Base-by-base conservation (phyloP, 1,140 invertebrate species). In the Frieseomelitta varia region DNA sequence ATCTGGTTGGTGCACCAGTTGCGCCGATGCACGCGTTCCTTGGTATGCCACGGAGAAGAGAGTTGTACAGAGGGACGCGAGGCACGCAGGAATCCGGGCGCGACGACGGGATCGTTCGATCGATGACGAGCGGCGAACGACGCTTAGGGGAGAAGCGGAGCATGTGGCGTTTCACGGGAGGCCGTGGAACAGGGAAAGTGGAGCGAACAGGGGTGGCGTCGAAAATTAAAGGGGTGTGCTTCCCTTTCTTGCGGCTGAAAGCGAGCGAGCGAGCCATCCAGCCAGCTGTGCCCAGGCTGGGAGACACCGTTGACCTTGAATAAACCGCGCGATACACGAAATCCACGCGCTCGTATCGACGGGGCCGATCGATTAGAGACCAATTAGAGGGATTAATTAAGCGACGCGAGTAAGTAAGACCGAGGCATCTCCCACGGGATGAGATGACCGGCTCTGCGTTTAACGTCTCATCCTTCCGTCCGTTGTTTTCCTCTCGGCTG, bases 1-100 rank as follows among this genome's bases (percentile, higher is more conserved):
- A 90, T 91, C 86, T 8, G 39, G 87, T n/a, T 30, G 61, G 56
- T 69, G 71, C 85, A 78, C 67, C 74, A 65, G 78, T 83, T 87
- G 68, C 79, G 55, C 76, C 24, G 82, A 51, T 79, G 80, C 77
- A 87, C 77, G 76, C 83, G 69, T 84, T 8, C 30, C 72, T 14
- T 6, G 15, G 19, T 74, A 15, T 11, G 67, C 53, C 53, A 69
- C 39, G 17, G 67, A 0, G 30, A 30, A 30, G 30, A 30, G 30
- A 30, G 30, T 30, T 30, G 30, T 34, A 11, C 12, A 21, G 6
- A 55, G 21, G 0, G 24, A 56, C 11, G 27, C 53, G 34, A 19
- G 65, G 14, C 21, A 72, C 55, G 39, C 39, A 34, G 21, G 27
- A 65, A 88, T 77, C 55, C 6, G 56, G 55, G 65, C 17, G 56